These are phyloP conservation scores for Paramisgurnus dabryanus DNA, from an alignment of 2,113 vertebrate species.

Conservation along the genomic window DNA sequence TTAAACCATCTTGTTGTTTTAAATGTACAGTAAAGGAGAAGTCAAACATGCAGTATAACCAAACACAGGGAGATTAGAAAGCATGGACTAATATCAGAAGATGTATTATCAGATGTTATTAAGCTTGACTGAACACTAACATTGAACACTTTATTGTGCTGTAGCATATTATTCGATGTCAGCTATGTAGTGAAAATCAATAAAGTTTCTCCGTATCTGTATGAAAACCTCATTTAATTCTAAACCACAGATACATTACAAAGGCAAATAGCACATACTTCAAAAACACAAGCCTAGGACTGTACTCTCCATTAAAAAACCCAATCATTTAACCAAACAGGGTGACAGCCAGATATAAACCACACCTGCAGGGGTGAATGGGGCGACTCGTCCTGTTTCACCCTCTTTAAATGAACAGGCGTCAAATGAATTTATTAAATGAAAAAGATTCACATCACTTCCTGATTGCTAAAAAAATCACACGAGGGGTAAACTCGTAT, in stretches of 20 bases:
- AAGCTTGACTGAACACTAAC: background rate
- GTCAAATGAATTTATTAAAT: conserved; percentile 16
- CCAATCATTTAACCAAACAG: conserved; percentile 6
- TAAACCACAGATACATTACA: conserved; percentile 6
- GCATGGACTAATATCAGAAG: background rate
- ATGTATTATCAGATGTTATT: conserved; percentile 4
- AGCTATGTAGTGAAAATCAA: conserved; percentile 27
- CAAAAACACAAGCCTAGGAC: background rate
- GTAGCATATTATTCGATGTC: background rate
- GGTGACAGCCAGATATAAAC: conserved; percentile 3
- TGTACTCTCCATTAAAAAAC: conserved; percentile 1
- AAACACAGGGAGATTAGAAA: background rate
- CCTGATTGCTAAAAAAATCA: background rate
- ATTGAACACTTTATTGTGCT: background rate
- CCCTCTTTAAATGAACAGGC: conserved; percentile 2
- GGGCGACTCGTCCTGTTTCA: background rate
- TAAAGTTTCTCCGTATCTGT: conserved; percentile 17
- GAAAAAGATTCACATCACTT: background rate
- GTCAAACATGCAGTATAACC: background rate
- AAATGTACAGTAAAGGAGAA: background rate
- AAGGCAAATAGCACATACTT: background rate
- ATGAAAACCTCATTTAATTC: conserved; percentile 26
- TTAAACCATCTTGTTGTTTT: no score
- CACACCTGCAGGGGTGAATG: background rate
- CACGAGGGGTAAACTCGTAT: background rate